Percentiles rank a stretch among this genome's conserved stretches.
Conservation (phyloP, 2,797 vertebrate genomes). For the Pachyuromys duprasi region DNA sequence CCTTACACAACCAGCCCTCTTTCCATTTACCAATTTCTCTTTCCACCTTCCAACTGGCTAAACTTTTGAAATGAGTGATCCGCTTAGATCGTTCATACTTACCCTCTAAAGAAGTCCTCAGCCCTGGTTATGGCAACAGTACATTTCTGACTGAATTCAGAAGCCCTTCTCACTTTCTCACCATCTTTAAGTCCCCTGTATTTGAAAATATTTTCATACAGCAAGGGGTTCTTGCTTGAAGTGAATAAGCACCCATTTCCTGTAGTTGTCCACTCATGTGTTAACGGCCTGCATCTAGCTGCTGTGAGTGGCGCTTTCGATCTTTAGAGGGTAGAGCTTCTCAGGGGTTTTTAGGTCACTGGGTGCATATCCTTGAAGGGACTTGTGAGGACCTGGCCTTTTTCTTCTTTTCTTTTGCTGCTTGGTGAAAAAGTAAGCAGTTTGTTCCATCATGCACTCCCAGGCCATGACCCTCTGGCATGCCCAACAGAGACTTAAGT, state of each 20-base stretch:
- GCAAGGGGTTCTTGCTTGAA: slow-evolving; percentile 32
- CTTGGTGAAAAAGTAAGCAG: neutral
- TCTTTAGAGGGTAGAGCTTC: neutral
- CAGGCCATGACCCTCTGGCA: neutral
- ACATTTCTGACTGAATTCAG: slow-evolving; percentile 33
- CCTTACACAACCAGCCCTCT: neutral
- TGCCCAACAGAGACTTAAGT: neutral
- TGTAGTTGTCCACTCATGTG: neutral
- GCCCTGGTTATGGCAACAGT: neutral
- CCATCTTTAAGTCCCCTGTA: neutral
- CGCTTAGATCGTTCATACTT: neutral
- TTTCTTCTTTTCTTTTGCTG: neutral
- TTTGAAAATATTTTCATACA: slow-evolving; percentile 50
- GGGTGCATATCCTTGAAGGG: neutral
- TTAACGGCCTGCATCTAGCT: neutral
- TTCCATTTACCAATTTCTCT: neutral
- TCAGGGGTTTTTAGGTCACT: neutral
- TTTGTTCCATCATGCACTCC: neutral
- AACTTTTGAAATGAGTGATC: neutral
- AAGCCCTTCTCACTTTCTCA: slow-evolving; percentile 56
- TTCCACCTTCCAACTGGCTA: neutral
- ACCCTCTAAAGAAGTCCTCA: neutral
- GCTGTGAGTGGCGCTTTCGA: neutral
- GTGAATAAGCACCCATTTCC: slow-evolving; percentile 51
- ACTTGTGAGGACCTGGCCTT: neutral